Conservation (phyloP, 2,797 vertebrate species). For the Meda fulgida region DNA sequence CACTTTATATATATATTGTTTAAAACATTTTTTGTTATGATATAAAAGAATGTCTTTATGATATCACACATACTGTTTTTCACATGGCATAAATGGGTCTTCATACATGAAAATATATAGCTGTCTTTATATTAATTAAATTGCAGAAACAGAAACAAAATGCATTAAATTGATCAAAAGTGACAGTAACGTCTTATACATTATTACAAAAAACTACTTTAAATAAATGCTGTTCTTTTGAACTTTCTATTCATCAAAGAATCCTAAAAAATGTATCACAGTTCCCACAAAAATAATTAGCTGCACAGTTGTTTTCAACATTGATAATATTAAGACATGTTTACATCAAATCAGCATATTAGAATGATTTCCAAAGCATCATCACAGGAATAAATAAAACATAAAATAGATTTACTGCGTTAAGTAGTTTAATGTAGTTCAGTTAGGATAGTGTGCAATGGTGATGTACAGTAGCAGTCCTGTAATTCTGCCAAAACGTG, state of each 20-base stretch:
- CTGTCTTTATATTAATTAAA: no score
- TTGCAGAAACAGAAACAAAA: not conserved
- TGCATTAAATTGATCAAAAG: not conserved
- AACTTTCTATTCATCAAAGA: not conserved
- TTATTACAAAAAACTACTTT: not conserved
- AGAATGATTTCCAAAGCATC: not conserved
- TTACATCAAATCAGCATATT: not conserved
- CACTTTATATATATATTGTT: no score
- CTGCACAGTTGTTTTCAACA: not conserved
- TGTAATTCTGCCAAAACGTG: not conserved
- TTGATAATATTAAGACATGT: not conserved
- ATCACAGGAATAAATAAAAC: not conserved
- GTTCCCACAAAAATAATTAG: not conserved
- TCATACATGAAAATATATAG: not conserved
- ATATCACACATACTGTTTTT: not conserved
- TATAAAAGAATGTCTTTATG: not conserved
- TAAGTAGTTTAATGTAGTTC: not conserved
- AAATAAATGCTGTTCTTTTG: not conserved
- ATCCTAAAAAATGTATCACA: no score
- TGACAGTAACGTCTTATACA: not conserved
- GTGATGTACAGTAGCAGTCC: slow-evolving; percentile 5
- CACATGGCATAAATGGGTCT: not conserved
- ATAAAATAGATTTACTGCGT: not conserved
- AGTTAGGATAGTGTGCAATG: not conserved
- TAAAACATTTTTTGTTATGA: no score